Conservation (phyloP, 2,888 invertebrate genomes). For the Drepanosiphum platanoidis region DNA sequence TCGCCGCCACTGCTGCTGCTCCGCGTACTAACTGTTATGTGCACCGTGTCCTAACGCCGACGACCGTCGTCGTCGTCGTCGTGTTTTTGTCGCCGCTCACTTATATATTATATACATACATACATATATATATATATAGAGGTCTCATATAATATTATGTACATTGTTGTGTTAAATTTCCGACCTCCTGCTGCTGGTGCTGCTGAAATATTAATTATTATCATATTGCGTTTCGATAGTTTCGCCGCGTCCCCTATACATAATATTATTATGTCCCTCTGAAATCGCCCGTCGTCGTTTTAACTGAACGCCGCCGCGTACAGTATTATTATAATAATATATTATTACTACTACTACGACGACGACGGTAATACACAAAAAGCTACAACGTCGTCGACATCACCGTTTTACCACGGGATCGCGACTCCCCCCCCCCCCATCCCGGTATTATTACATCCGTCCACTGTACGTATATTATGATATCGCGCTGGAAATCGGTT, state of each 20-base stretch:
- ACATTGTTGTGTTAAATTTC: constrained; percentile 36
- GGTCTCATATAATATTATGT: not conserved
- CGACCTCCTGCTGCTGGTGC: not conserved
- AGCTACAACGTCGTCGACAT: not conserved
- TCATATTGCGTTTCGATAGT: constrained; percentile 18
- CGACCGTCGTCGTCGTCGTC: not conserved
- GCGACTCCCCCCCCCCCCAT: not conserved
- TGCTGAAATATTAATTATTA: constrained; percentile 34
- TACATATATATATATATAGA: not conserved
- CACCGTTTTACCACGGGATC: not conserved
- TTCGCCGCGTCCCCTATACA: not conserved
- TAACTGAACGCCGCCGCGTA: not conserved
- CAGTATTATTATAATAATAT: not conserved
- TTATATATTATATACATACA: not conserved
- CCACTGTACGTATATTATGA: not conserved
- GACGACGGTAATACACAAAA: not conserved
- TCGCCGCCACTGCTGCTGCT: not conserved
- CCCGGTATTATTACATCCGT: not conserved
- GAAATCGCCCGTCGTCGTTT: not conserved
- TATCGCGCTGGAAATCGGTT: not conserved
- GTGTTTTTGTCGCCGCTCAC: not conserved
- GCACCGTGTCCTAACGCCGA: not conserved
- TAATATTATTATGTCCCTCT: constrained; percentile 3
- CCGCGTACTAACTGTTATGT: too few relatives aligned
- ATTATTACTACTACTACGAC: not conserved